Evolutionary conservation across 1,140 invertebrate species (phyloP).

Genomic region (Heterodera schachtii): DNA sequence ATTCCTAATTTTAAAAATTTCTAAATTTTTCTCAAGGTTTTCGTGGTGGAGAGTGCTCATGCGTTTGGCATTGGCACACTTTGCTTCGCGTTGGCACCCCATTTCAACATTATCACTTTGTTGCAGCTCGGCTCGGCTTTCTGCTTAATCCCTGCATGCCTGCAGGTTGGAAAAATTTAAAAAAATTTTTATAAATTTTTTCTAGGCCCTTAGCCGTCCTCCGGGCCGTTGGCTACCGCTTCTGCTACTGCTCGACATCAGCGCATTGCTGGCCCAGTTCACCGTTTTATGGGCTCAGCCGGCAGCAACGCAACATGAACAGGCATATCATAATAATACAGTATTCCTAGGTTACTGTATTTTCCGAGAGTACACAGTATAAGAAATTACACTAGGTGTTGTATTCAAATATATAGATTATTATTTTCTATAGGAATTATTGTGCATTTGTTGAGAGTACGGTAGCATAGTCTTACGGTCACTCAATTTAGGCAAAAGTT

Average conservation of each 20-base stretch:
- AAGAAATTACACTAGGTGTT: too few relatives aligned
- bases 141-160: conserved; percentile 55
- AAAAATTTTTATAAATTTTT: background rate
- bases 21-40: conserved; percentile 33
- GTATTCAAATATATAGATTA: too few relatives aligned
- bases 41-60: conserved; percentile 56
- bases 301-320: background rate
- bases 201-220: conserved; percentile 46
- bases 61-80: conserved; percentile 61
- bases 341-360: too few relatives aligned
- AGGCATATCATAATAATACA: too few relatives aligned
- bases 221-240: conserved; percentile 50
- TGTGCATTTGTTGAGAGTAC: too few relatives aligned
- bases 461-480: too few relatives aligned
- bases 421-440: too few relatives aligned
- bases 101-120: conserved; percentile 34
- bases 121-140: conserved; percentile 61
- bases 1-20: background rate
- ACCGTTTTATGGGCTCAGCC: conserved; percentile 50
- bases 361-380: too few relatives aligned
- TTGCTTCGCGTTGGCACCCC: conserved; percentile 58
- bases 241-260: conserved; percentile 55
- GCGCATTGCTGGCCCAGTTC: conserved; percentile 55
- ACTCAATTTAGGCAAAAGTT: too few relatives aligned
- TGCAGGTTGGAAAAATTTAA: conserved; percentile 20